A percentile compares a stretch with the other conserved stretches of the same genome.
Evolutionary conservation across 2,797 vertebrate genomes (phyloP).

Genomic region (Labroides dimidiatus): DNA sequence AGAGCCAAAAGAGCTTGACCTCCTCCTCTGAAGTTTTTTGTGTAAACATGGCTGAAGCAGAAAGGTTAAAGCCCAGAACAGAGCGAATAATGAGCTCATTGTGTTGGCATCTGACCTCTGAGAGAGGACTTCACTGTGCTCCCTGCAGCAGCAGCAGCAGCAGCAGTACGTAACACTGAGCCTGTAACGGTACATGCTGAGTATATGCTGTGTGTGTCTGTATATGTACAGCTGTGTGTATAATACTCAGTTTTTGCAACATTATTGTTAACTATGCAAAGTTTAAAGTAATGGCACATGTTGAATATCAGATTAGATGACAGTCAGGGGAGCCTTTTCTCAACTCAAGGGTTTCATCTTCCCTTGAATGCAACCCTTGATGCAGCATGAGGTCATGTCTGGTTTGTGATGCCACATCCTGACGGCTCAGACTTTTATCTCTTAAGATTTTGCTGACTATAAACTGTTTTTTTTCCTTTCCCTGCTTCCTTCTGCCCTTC

Average conservation of each 20-base stretch:
- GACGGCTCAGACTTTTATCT: constrained; percentile 36
- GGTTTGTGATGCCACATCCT: constrained; percentile 33
- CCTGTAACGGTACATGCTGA: constrained; percentile 9
- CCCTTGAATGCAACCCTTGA: constrained; percentile 17
- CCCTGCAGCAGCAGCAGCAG: constrained; percentile 19
- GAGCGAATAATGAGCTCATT: constrained; percentile 73
- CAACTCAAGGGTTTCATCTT: constrained; percentile 9
- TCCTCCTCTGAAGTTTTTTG: constrained; percentile 68
- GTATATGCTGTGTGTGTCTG: too few relatives aligned
- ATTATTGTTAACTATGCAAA: background rate
- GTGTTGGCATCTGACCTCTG: constrained; percentile 58
- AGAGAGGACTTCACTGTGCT: constrained; percentile 50
- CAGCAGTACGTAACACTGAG: constrained; percentile 9
- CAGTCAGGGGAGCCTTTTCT: constrained; percentile 15
- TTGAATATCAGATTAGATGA: background rate
- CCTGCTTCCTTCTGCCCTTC: background rate
- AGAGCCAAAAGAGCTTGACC: constrained; percentile 57
- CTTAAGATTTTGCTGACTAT: constrained; percentile 6
- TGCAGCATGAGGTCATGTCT: constrained; percentile 63
- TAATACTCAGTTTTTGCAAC: background rate
- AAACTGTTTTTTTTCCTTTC: constrained; percentile 8
- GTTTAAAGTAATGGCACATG: background rate
- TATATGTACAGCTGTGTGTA: constrained; percentile 10
- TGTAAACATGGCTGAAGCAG: constrained; percentile 63
- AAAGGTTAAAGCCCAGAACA: constrained; percentile 52